Base-by-base conservation (phyloP, 2,888 invertebrate species). In the Hirudinaria manillensis region DNA sequence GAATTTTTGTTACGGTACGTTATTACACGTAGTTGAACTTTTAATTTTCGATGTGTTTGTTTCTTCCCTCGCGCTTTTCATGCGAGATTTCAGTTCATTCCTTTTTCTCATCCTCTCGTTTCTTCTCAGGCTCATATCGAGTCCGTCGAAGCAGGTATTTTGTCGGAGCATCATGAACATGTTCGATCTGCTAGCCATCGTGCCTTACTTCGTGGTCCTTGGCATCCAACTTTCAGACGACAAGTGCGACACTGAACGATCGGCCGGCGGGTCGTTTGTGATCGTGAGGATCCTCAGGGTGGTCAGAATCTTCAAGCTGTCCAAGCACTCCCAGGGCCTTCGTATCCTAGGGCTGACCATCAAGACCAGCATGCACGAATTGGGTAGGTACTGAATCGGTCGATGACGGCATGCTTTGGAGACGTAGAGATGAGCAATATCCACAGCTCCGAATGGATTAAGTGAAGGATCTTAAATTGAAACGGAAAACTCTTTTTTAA, bases 311-410 rank as follows among this genome's bases (percentile, higher is more conserved):
- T 82, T 85, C 74, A 84, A 84, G 78, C 80, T 85, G 13, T 81
- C 83, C 36, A 81, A 84, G 74, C 84, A 84, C 77, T 85, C 84
- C 1, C 81, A 82, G 72, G 85, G 84, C 4, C 80, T 85, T 16
- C 80, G 83, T 72, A 84, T 85, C 72, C 78, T 85, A 6, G 84
- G 82, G 3, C 81, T 83, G 74, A 84, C 85, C 0, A 79, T 84
- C 67, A 81, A 81, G 77, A 80, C 82, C 3, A 83, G 83, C 76
- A 76, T 84, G 56, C 79, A 81, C 27, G 85, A 85, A 75, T 79
- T 85, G 24, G 84, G 36, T 73, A 1, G 4, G 73, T 65, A 7
- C 27, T 66, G 16, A 13, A n/a, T 10, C n/a, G 24, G 19, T 51
- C 21, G 68, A 10, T 61, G 61, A 1, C 10, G 45, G 45, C n/a